Conservation (phyloP, 2,888 invertebrate species). For the Cephonodes hylas region DNA sequence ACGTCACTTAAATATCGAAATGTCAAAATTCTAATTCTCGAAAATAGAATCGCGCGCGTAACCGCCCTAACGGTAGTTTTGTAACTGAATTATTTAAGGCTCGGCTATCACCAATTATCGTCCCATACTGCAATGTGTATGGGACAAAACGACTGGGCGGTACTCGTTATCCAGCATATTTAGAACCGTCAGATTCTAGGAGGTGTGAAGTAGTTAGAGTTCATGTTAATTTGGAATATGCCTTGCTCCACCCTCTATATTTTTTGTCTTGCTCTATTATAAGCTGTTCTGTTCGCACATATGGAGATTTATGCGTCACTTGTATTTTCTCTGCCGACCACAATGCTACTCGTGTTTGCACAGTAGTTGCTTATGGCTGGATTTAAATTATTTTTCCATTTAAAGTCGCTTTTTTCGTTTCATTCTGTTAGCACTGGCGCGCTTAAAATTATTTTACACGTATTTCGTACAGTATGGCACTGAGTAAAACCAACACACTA, state of each 20-base stretch:
- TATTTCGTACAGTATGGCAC: not conserved
- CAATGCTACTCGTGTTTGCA: constrained; percentile 10
- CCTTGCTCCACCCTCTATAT: constrained; percentile 49
- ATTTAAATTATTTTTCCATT: constrained; percentile 11
- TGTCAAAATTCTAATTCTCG: constrained; percentile 25
- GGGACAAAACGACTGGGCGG: constrained; percentile 67
- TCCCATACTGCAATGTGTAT: constrained; percentile 65
- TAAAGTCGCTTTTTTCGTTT: constrained; percentile 1
- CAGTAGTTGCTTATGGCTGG: constrained; percentile 6
- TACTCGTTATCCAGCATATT: constrained; percentile 27
- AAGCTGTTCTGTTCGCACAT: constrained; percentile 32
- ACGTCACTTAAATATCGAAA: constrained; percentile 17
- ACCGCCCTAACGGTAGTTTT: constrained; percentile 32
- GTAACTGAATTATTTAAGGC: constrained; percentile 73
- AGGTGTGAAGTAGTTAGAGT: constrained; percentile 14
- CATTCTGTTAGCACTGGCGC: not conserved
- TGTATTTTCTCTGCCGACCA: constrained; percentile 37
- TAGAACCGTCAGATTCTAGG: constrained; percentile 21
- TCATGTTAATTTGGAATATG: constrained; percentile 23
- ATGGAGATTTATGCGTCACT: constrained; percentile 45
- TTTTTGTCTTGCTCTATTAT: constrained; percentile 35
- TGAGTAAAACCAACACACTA: not conserved
- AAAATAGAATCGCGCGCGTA: constrained; percentile 30
- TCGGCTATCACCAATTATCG: constrained; percentile 63
- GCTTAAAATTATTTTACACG: not conserved